Conservation (phyloP, 2,113 vertebrate genomes). For the Oncorhynchus mykiss region DNA sequence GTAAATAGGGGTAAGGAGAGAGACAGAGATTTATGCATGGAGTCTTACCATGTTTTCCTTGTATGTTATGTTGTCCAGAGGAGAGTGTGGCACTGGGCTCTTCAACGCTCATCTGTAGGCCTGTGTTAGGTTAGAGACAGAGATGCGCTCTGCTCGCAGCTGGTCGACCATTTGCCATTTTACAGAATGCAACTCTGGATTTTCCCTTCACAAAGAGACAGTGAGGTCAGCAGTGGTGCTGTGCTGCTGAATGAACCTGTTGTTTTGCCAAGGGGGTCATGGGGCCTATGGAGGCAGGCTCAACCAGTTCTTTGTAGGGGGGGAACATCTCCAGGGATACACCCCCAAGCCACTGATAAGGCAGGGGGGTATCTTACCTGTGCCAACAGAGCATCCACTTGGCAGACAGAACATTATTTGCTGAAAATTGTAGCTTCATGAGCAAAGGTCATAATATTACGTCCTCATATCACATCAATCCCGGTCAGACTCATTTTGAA, state of each 20-base stretch:
- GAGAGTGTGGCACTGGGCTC: conserved; percentile 17
- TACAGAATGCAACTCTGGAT: conserved; percentile 77
- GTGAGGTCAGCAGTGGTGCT: conserved; percentile 76
- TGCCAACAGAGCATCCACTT: conserved; percentile 60
- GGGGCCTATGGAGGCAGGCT: conserved; percentile 64
- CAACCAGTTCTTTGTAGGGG: conserved; percentile 68
- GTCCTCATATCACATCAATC: conserved; percentile 63
- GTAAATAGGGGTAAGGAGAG: not conserved
- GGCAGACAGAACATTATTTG: conserved; percentile 38
- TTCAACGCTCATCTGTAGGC: conserved; percentile 54
- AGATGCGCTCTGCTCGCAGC: conserved; percentile 47
- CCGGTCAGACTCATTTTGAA: conserved; percentile 43
- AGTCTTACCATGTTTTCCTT: conserved; percentile 67
- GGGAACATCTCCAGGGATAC: conserved; percentile 72
- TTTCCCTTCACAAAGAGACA: conserved; percentile 77
- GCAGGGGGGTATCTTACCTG: conserved; percentile 35
- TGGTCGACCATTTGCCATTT: conserved; percentile 52
- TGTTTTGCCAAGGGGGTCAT: conserved; percentile 70
- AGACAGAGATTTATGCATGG: not conserved
- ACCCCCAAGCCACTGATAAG: conserved; percentile 52
- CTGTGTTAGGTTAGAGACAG: conserved; percentile 30
- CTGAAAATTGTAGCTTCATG: conserved; percentile 34
- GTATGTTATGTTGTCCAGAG: conserved; percentile 16
- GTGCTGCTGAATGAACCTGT: conserved; percentile 73
- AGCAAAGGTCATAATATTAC: conserved; percentile 63